Base-by-base conservation (phyloP, 2,888 invertebrate species). In the Serripes groenlandicus region DNA sequence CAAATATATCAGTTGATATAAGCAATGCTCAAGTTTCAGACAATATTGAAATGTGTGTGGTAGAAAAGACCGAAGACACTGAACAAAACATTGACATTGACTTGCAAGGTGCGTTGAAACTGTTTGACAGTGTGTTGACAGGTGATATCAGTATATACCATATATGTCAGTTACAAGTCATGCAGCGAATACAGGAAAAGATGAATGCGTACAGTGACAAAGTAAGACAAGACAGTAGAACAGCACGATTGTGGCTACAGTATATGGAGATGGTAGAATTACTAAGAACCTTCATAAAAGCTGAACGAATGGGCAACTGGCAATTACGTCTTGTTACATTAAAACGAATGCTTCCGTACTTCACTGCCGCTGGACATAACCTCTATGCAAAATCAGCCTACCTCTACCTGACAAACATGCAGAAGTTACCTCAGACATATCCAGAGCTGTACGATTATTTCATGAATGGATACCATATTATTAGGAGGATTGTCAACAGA, bases 341-440 rank as follows among this genome's bases (percentile, higher is more conserved):
- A n/a, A 66, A 37, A 21, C 18, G 26, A 26, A 75, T 79, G 79
- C 52, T 79, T 15, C 70, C 70, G 21, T 79, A 54, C 62, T 69
- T 89, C 49, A 83, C 85, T n/a, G 88, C 88, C 23, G 52, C 85
- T 62, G 84, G 88, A 1, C 88, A 88, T 64, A 82, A 75, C 75
- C 52, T 74, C 7, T 86, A 88, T 60, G 32, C 80, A 7, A 88
- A 87, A 64, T 86, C 82, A 21, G 78, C 68, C 2, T 60, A 82
- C 35, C 30, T 88, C 21, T 80, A 88, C 66, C 75, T 87, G 18
- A 70, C 81, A 34, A 58, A 37, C 15, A 88, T 87, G 86, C 9
- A n/a, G 15, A 23, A 72, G 15, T 56, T 86, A 21, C 15, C 66
- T n/a, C 23, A 56, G n/a, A 52, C 71, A 32, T 42, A 79, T 23